Evolutionary conservation across 2,888 invertebrate species (phyloP).

Genomic region (Fissipunctia ypsillon): DNA sequence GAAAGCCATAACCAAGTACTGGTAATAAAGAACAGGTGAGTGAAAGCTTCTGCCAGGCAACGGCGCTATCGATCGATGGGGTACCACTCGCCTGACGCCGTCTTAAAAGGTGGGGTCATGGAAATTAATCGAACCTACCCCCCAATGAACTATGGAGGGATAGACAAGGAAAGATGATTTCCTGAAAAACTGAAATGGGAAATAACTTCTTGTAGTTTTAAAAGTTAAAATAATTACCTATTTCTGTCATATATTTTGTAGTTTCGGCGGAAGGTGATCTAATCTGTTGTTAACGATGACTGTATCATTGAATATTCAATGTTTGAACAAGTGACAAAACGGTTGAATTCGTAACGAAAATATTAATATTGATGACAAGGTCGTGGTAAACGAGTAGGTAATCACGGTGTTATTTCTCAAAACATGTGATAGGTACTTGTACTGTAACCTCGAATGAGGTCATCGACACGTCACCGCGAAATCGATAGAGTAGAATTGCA

Average conservation of each 20-base stretch:
- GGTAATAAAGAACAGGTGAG: not conserved
- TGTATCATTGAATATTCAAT: constrained; percentile 25
- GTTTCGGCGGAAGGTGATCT: constrained; percentile 24
- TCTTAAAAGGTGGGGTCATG: not conserved
- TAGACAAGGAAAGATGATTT: not conserved
- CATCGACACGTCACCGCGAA: constrained; percentile 72
- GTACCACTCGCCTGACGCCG: constrained; percentile 25
- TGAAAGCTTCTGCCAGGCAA: constrained; percentile 42
- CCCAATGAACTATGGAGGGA: not conserved
- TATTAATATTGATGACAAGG: constrained; percentile 44
- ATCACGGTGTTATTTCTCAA: constrained; percentile 17
- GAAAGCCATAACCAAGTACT: constrained; percentile 38
- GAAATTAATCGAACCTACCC: not conserved
- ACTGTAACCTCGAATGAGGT: constrained; percentile 74
- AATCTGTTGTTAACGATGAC: constrained; percentile 23
- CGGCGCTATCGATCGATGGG: constrained; percentile 36
- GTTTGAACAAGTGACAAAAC: constrained; percentile 28
- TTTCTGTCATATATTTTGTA: not conserved
- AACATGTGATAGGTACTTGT: constrained; percentile 34
- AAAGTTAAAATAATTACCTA: not conserved
- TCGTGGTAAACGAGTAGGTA: constrained; percentile 5
- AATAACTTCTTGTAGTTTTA: not conserved
- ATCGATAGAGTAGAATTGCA: not conserved
- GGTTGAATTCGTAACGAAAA: constrained; percentile 15
- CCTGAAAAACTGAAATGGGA: not conserved